Conservation (phyloP, 2,113 vertebrate genomes). For the Turdus rufiventris region DNA sequence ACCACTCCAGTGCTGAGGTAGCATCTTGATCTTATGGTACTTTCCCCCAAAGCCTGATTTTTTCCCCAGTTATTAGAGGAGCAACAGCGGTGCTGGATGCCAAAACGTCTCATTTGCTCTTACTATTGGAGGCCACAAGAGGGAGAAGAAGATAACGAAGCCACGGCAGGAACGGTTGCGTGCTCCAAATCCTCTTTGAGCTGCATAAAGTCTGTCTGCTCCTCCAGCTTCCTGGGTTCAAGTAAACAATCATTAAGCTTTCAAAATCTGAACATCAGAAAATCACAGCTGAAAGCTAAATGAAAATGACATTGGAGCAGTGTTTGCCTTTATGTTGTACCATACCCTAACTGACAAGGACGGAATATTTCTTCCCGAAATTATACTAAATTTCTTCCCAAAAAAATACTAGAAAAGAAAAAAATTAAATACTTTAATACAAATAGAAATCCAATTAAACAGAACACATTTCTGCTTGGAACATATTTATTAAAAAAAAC, state of each 20-base stretch:
- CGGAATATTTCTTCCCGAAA: background rate
- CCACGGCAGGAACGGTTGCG: rapidly evolving
- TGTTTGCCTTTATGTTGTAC: rapidly evolving
- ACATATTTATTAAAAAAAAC: background rate
- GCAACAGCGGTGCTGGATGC: rapidly evolving
- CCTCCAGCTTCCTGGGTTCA: background rate
- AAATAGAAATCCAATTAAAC: background rate
- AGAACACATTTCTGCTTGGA: background rate
- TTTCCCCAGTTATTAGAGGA: rapidly evolving
- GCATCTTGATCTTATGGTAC: background rate
- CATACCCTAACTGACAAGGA: background rate
- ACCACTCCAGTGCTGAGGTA: rapidly evolving
- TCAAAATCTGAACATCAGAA: background rate
- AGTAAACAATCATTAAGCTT: background rate
- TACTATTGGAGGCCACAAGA: conserved; percentile 8
- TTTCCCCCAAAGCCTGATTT: background rate
- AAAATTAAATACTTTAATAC: background rate
- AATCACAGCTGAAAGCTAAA: background rate
- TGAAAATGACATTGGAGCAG: background rate
- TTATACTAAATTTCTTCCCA: background rate
- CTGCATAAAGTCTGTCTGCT: background rate
- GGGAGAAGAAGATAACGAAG: conserved; percentile 44
- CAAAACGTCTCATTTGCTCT: background rate
- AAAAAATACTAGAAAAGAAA: background rate
- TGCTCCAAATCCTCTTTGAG: background rate